A percentile compares a stretch with the other conserved stretches of the same genome.
phyloP scores from a whole-genome alignment of 2,888 invertebrate species.

The Dendrolimus pini region DNA sequence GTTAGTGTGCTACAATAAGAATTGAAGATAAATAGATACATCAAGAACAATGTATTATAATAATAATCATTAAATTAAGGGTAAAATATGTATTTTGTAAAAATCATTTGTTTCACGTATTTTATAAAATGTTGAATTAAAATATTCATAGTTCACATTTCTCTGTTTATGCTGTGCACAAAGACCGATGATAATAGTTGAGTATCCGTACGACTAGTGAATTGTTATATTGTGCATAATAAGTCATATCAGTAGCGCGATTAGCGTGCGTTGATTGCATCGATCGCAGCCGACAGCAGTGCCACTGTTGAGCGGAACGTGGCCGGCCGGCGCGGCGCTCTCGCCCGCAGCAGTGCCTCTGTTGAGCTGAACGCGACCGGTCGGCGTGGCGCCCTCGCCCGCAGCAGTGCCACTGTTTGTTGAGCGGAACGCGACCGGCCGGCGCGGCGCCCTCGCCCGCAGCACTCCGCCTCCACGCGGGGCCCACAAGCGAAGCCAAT shows the following conservation, averaged over 20 bases:
- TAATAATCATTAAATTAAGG: conserved; percentile 72
- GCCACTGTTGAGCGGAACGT: conserved; percentile 9
- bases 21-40: conserved; percentile 55
- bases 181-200: conserved; percentile 15
- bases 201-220: conserved; percentile 15
- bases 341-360: conserved; percentile 17
- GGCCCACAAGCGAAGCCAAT: too few relatives aligned
- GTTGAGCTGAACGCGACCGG: conserved; percentile 4
- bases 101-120: conserved; percentile 68
- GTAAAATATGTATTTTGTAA: conserved; percentile 70
- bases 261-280: conserved; percentile 30
- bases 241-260: conserved; percentile 52
- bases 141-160: conserved; percentile 48
- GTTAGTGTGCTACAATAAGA: conserved; percentile 76
- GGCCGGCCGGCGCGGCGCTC: conserved; percentile 2
- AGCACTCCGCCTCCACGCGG: conserved; percentile 7
- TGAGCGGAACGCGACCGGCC: conserved; percentile 4
- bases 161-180: conserved; percentile 66
- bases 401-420: conserved; percentile 16
- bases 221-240: conserved; percentile 66
- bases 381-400: conserved; percentile 4
- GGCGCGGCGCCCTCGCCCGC: conserved; percentile 7
- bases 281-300: conserved; percentile 23
- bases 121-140: conserved; percentile 68
- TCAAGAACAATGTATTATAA: conserved; percentile 73